These are phyloP conservation scores for Diorhabda elongata DNA, from an alignment of 1,140 invertebrate genomes.

Conservation along the genomic window DNA sequence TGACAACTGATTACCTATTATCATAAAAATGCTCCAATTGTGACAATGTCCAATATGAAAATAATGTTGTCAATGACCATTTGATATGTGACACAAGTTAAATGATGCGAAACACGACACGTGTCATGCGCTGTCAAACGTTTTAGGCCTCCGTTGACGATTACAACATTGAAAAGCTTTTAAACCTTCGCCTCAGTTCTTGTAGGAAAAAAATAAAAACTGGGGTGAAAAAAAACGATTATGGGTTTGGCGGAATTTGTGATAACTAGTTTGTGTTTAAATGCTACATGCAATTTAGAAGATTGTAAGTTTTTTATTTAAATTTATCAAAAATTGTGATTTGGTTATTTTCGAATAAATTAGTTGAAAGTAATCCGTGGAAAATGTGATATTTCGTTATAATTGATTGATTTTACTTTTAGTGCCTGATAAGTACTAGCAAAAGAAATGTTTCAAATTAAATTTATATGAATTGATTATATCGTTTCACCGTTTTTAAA, in stretches of 20 bases:
- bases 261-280: constrained; percentile 30
- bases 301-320: constrained; percentile 4
- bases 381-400: too few species aligned
- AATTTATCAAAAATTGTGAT: too few species aligned
- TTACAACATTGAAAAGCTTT: neutral
- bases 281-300: constrained; percentile 26
- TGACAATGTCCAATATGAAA: neutral
- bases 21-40: too few species aligned
- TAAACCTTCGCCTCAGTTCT: neutral
- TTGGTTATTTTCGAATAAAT: too few species aligned
- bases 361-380: too few species aligned
- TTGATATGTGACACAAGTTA: neutral
- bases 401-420: too few species aligned
- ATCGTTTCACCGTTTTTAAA: too few species aligned
- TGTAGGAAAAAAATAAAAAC: neutral
- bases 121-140: constrained; percentile 6
- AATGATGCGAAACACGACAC: constrained; percentile 1
- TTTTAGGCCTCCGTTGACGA: neutral
- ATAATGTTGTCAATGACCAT: neutral
- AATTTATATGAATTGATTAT: too few species aligned
- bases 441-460: too few species aligned
- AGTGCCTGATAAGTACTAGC: too few species aligned
- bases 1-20: too few species aligned
- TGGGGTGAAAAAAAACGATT: neutral
- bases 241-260: constrained; percentile 28